Percentiles rank a stretch among this genome's conserved stretches.
Evolutionary conservation across 2,113 vertebrate species (phyloP).

Genomic region (Tursiops truncatus): DNA sequence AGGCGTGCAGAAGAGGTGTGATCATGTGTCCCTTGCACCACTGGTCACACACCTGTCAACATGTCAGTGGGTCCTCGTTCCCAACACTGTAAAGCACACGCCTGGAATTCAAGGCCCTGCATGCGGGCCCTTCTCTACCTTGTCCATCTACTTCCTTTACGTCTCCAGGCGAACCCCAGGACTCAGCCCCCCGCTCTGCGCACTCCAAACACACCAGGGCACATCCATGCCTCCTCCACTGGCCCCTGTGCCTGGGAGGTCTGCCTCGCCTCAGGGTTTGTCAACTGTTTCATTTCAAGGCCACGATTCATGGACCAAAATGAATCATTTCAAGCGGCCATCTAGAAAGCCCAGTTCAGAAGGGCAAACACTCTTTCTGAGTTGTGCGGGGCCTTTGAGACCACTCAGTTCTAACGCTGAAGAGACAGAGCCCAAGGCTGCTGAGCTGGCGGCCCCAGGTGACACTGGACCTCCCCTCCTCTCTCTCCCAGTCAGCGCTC

Average conservation of each 20-base stretch:
- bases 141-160: too few relatives aligned
- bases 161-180: background rate
- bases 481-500: too few relatives aligned
- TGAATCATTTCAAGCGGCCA: background rate
- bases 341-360: background rate
- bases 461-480: fast-evolving
- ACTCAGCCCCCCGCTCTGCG: fast-evolving
- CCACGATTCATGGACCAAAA: background rate
- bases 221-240: fast-evolving
- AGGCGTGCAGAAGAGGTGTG: background rate
- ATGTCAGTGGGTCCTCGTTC: background rate
- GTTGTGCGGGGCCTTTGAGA: background rate
- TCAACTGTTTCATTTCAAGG: background rate
- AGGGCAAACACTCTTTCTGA: background rate
- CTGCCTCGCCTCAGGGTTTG: fast-evolving
- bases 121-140: too few relatives aligned
- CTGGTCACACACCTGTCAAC: background rate
- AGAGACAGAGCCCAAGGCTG: background rate
- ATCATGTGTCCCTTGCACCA: background rate
- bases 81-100: background rate
- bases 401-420: background rate
- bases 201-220: background rate
- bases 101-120: background rate
- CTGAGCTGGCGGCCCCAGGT: background rate
- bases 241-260: background rate